Evolutionary conservation across 2,797 vertebrate genomes (phyloP).

Genomic region (Clarias platycephalus): DNA sequence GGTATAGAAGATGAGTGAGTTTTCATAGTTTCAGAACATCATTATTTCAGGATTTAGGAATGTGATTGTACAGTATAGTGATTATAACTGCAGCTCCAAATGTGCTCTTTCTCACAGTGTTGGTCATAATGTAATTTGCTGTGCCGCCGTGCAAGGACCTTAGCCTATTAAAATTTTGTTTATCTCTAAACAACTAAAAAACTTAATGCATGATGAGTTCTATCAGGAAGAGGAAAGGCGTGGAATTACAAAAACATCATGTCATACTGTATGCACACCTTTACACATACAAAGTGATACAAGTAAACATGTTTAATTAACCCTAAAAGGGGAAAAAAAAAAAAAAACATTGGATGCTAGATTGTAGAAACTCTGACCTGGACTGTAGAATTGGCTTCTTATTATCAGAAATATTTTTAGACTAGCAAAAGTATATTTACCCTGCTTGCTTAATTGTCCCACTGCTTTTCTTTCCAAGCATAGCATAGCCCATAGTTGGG

Average conservation of each 20-base stretch:
- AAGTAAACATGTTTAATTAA: neutral
- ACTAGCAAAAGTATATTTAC: neutral
- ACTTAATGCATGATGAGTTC: neutral
- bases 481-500: too few relatives aligned
- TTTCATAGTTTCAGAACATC: neutral
- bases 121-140: neutral
- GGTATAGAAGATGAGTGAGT: too few relatives aligned
- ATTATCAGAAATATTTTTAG: conserved; percentile 15
- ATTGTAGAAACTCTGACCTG: too few relatives aligned
- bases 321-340: neutral
- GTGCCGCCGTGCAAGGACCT: neutral
- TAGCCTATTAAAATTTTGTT: neutral
- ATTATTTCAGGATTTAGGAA: neutral
- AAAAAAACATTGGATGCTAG: neutral
- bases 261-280: neutral
- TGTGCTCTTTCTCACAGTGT: neutral
- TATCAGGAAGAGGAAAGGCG: neutral
- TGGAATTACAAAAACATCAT: neutral
- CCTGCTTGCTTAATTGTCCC: neutral
- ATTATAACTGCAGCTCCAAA: too few relatives aligned
- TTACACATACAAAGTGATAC: neutral
- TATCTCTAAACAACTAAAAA: neutral
- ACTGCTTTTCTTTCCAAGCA: neutral
- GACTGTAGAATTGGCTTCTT: neutral
- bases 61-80: neutral